A percentile compares a stretch with the other conserved stretches of the same genome.
phyloP scores from a whole-genome alignment of 2,797 vertebrate genomes.

The Leptatherina wallacei region DNA sequence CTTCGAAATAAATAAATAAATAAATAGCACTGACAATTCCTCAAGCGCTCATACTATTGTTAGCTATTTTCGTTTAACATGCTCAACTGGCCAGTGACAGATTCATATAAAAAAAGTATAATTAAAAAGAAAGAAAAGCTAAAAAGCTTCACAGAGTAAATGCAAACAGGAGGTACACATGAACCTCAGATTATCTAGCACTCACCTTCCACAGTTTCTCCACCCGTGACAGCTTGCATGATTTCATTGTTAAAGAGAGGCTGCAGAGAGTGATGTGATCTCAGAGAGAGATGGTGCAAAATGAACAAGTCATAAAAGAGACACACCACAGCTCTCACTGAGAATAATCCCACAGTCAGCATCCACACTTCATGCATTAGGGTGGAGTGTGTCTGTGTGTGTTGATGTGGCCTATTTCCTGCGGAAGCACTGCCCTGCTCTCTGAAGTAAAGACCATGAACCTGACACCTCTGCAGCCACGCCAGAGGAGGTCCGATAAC shows the following conservation, averaged over 20 bases:
- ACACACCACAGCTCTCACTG: conserved; percentile 86
- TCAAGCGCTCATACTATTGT: conserved; percentile 33
- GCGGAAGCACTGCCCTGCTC: conserved; percentile 40
- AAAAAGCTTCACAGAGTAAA: conserved; percentile 12
- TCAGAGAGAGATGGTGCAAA: conserved; percentile 61
- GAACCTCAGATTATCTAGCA: conserved; percentile 45
- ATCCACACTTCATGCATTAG: conserved; percentile 80
- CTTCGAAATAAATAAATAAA: conserved; percentile 61
- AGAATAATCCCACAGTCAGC: conserved; percentile 83
- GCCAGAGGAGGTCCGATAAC: conserved; percentile 27
- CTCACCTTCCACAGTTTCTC: conserved; percentile 93
- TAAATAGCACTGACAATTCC: conserved; percentile 35
- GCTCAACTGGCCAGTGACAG: conserved; percentile 24
- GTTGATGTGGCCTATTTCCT: conserved; percentile 14
- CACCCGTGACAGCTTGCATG: conserved; percentile 86
- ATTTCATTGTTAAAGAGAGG: conserved; percentile 83
- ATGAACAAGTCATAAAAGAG: conserved; percentile 81
- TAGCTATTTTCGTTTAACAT: conserved; percentile 43
- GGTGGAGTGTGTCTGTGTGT: conserved; percentile 33
- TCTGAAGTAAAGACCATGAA: conserved; percentile 41
- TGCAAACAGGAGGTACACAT: background rate
- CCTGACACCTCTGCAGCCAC: conserved; percentile 30
- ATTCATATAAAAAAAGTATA: conserved; percentile 34
- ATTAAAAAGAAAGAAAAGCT: conserved; percentile 6
- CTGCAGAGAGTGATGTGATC: conserved; percentile 54